Conservation (phyloP, 2,888 invertebrate species). For the Rhimphoctona megacephalus region DNA sequence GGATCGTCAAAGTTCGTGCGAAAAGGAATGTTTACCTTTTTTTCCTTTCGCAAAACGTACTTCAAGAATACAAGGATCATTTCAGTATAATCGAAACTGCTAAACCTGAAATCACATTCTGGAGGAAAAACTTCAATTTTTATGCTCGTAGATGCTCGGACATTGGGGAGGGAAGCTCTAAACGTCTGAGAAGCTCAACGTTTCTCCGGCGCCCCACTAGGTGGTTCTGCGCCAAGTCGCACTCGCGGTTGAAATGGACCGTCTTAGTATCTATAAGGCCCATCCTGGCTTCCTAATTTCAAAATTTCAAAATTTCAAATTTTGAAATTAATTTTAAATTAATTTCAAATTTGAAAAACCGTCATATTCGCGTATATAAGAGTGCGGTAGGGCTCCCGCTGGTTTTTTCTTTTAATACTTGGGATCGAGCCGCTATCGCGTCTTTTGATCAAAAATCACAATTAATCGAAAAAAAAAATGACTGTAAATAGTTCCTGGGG, state of each 20-base stretch:
- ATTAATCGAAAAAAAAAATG: too few species aligned
- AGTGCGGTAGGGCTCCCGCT: too few species aligned
- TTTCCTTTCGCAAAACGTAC: not conserved
- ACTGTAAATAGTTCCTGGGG: too few species aligned
- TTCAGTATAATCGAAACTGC: not conserved
- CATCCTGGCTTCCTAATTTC: not conserved
- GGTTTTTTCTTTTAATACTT: too few species aligned
- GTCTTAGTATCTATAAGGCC: not conserved
- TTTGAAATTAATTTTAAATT: too few species aligned
- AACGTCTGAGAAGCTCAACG: not conserved
- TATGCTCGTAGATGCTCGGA: not conserved
- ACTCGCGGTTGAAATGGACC: not conserved
- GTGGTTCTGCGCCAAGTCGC: not conserved
- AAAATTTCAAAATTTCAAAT: too few species aligned
- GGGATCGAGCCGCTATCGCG: too few species aligned
- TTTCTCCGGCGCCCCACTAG: not conserved
- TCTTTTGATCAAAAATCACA: too few species aligned
- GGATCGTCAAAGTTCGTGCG: conserved; percentile 24
- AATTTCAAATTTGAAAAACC: too few species aligned
- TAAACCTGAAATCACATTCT: not conserved
- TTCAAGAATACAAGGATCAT: conserved; percentile 2
- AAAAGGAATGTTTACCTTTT: conserved; percentile 34
- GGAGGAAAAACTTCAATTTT: not conserved
- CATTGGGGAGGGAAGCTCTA: not conserved
- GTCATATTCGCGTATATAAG: too few species aligned